Percentiles rank a stretch among this genome's conserved stretches.
These are phyloP conservation scores for Aporrectodea caliginosa DNA, from an alignment of 1,140 invertebrate species.

Conservation along the genomic window DNA sequence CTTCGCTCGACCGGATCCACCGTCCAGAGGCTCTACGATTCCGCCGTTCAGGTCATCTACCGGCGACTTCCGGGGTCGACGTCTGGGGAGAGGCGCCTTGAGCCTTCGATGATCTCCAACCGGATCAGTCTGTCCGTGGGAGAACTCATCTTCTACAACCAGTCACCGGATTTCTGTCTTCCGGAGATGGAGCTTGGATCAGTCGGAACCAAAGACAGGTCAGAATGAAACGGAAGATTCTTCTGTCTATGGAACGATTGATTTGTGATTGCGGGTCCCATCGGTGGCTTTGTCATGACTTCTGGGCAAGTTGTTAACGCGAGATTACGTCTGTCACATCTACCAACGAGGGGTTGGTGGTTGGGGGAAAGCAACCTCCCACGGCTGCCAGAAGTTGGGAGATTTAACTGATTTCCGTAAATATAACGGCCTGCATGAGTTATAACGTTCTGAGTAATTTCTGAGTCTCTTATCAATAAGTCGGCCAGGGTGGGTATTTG, in stretches of 20 bases:
- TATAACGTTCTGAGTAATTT: too few relatives aligned
- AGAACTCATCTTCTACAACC: slow-evolving; percentile 79
- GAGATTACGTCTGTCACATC: too few relatives aligned
- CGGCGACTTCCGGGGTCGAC: slow-evolving; percentile 63
- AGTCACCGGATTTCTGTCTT: slow-evolving; percentile 89
- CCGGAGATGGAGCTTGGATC: slow-evolving; percentile 68
- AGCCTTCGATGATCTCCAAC: background rate
- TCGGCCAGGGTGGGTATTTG: too few relatives aligned
- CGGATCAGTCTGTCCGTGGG: slow-evolving; percentile 48
- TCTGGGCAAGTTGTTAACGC: too few relatives aligned
- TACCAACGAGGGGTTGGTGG: too few relatives aligned
- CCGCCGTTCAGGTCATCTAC: slow-evolving; percentile 19
- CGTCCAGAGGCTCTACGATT: slow-evolving; percentile 23
- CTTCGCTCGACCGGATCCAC: slow-evolving; percentile 62
- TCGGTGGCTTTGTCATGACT: background rate
- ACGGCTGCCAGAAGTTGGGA: too few relatives aligned
- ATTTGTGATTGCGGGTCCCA: background rate
- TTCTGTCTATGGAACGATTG: background rate
- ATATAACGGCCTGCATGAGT: too few relatives aligned
- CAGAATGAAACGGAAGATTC: slow-evolving; percentile 30
- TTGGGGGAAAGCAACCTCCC: too few relatives aligned
- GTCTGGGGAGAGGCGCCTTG: background rate
- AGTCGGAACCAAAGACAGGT: slow-evolving; percentile 69
- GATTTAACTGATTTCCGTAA: too few relatives aligned
- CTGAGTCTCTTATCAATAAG: too few relatives aligned